Evolutionary conservation across 2,113 vertebrate species (phyloP).

Genomic region (Cyprinodon variegatus): DNA sequence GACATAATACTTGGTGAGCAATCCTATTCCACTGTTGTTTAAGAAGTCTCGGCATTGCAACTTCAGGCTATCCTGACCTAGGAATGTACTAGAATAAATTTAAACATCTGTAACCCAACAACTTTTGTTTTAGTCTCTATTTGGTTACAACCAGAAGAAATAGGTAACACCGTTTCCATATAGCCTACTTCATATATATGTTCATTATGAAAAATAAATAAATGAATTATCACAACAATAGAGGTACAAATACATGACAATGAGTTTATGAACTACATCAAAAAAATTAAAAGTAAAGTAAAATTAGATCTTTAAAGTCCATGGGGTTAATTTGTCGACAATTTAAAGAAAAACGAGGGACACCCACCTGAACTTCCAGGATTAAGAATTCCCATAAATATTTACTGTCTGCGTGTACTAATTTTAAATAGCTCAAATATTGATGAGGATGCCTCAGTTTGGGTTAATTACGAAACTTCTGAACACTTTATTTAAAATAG

Average conservation of each 20-base stretch:
- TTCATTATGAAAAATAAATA: too few relatives aligned
- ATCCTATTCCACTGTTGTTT: too few relatives aligned
- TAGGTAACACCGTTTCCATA: too few relatives aligned
- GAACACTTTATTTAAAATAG: slow-evolving; percentile 28
- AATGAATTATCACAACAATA: background rate
- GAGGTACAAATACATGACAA: too few relatives aligned
- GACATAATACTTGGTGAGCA: too few relatives aligned
- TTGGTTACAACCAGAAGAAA: background rate
- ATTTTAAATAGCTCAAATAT: slow-evolving; percentile 47
- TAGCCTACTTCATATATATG: too few relatives aligned
- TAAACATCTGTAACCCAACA: background rate
- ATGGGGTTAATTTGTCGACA: slow-evolving; percentile 30
- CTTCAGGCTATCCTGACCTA: too few relatives aligned
- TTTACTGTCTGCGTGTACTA: slow-evolving; percentile 39
- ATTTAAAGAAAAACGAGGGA: slow-evolving; percentile 51
- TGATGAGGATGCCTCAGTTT: slow-evolving; percentile 41
- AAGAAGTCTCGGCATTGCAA: too few relatives aligned
- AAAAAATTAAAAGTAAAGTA: background rate
- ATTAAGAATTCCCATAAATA: slow-evolving; percentile 29
- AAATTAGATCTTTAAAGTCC: slow-evolving; percentile 54
- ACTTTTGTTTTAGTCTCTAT: background rate
- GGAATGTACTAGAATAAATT: background rate
- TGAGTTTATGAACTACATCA: background rate
- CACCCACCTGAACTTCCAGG: slow-evolving; percentile 41
- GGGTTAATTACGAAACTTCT: slow-evolving; percentile 30